Base-by-base conservation (phyloP, 2,797 vertebrate genomes). In the Sphenodon punctatus region DNA sequence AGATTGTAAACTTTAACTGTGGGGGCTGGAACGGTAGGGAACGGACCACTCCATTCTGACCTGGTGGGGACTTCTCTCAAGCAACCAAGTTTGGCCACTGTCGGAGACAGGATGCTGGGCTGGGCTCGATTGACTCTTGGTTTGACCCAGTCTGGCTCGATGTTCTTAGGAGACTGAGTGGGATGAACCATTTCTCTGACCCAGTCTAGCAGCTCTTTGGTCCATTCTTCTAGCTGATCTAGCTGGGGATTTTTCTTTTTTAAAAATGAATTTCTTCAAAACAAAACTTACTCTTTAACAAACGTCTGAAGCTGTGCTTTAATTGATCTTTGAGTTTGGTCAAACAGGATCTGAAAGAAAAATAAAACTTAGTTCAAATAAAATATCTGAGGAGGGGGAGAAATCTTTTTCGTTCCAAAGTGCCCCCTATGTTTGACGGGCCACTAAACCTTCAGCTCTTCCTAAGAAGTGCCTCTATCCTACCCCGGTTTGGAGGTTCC, bases 241-340 rank as follows among this genome's bases (percentile, higher is more conserved):
- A 53, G 56, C 4, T 4, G 25, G 6, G 4, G 13, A 49, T 63
- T 75, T 65, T 68, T 41, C 16, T n/a, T 19, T 30, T 10, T 20
- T 5, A 49, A 6, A 12, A 14, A 16, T 13, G 30, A 14, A 19
- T 17, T 14, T 43, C 32, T 58, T 41, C 23, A n/a, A 76, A 74
- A 6, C 46, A 3, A 16, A 79, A 98, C 98, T 98, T 95, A 99
- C 98, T 99, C 98, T 97, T 99, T 98, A 64, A 99, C 96, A 60
- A 99, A 99, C n/a, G 96, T 97, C 92, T 98, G 98, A 93, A 99
- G 98, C 56, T 99, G 98, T 51, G 96, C 97, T 95, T 98, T 99
- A 95, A 99, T 98, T 42, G 98, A 98, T 96, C 98, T 97, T 95
- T 99, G 98, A 73, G 97, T 98, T 93, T 99, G 98, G 92, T 99